Evolutionary conservation across 2,888 invertebrate genomes (phyloP).

Genomic region (Therioaphis trifolii): DNA sequence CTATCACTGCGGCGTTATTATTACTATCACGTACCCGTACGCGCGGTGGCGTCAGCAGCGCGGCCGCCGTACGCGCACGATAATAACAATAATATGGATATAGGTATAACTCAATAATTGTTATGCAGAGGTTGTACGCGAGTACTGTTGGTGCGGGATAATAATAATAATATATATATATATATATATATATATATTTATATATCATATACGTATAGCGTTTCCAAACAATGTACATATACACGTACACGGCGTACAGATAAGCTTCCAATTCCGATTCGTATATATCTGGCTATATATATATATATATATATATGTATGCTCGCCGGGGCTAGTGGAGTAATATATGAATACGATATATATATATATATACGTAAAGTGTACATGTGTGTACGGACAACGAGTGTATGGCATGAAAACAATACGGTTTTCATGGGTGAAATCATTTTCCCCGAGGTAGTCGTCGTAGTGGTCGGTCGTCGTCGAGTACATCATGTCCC

Average conservation of each 20-base stretch:
- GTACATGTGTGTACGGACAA: background rate
- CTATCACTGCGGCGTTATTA: background rate
- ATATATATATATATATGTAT: too few relatives aligned
- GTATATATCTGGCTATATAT: background rate
- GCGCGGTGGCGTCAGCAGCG: background rate
- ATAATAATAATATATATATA: background rate
- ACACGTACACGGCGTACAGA: background rate
- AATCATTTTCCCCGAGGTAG: background rate
- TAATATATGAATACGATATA: background rate
- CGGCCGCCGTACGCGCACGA: background rate
- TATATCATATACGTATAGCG: background rate
- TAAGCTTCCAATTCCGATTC: background rate
- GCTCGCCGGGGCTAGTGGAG: too few relatives aligned
- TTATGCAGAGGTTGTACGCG: background rate
- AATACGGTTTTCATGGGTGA: constrained; percentile 23
- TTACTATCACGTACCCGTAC: background rate
- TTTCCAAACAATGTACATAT: background rate
- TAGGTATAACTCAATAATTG: background rate
- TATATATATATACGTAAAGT: background rate
- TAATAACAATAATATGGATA: background rate
- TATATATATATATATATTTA: too few relatives aligned
- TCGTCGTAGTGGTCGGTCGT: too few relatives aligned
- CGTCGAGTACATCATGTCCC: background rate
- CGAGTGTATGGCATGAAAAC: background rate
- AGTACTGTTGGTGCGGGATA: background rate